These are phyloP conservation scores for Lutjanus argentimaculatus DNA, from an alignment of 2,797 vertebrate genomes.

Conservation along the genomic window DNA sequence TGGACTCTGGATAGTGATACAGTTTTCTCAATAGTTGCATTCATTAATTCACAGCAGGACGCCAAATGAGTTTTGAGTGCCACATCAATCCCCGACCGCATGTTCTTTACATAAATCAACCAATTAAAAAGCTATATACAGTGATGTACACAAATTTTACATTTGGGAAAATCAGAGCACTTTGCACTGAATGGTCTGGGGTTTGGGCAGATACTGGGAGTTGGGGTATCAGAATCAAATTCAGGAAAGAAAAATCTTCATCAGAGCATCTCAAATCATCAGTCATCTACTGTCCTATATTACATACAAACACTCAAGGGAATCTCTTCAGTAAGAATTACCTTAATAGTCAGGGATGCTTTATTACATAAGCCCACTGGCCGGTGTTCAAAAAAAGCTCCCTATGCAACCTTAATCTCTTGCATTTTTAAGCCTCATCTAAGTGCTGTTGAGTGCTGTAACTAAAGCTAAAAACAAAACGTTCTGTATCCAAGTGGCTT, in stretches of 20 bases:
- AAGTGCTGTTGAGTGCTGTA: background rate
- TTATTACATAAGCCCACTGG: background rate
- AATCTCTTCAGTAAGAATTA: background rate
- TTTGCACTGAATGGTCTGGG: background rate
- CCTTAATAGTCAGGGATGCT: background rate
- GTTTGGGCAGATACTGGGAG: too few relatives aligned
- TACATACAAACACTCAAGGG: background rate
- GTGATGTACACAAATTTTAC: background rate
- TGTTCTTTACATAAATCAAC: background rate
- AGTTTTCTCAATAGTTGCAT: too few relatives aligned
- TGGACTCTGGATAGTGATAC: too few relatives aligned
- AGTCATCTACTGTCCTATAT: background rate
- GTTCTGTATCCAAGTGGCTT: background rate
- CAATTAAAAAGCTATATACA: background rate
- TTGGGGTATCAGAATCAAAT: background rate
- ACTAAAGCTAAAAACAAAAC: background rate
- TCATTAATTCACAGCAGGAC: too few relatives aligned
- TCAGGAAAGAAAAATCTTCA: background rate
- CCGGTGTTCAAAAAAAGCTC: background rate
- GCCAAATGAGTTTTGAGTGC: too few relatives aligned
- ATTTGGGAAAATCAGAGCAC: background rate
- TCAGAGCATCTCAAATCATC: background rate
- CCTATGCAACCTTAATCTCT: background rate
- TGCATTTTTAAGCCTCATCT: background rate
- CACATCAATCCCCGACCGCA: too few relatives aligned